Conservation (phyloP, 1,140 invertebrate species). For the Drosophila equinoxialis region DNA sequence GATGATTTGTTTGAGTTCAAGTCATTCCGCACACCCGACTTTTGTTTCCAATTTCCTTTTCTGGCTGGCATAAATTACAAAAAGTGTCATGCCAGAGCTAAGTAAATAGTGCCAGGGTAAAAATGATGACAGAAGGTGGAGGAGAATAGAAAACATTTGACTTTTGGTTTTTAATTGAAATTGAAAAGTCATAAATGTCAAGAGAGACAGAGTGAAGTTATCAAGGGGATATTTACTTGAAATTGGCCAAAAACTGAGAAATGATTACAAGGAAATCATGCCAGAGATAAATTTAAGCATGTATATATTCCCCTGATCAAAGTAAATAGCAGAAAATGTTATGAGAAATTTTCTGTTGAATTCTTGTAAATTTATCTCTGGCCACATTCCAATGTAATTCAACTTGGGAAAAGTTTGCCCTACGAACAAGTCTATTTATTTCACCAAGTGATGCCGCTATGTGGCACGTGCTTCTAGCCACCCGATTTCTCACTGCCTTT, state of each 20-base stretch:
- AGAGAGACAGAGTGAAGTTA: background rate
- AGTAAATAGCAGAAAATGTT: background rate
- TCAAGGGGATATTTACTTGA: background rate
- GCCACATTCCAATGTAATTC: slow-evolving; percentile 9
- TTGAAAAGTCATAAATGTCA: slow-evolving; percentile 36
- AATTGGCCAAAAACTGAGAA: background rate
- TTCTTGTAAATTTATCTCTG: slow-evolving; percentile 13
- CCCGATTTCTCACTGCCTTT: background rate
- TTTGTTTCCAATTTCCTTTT: slow-evolving; percentile 29
- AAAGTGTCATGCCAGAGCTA: background rate
- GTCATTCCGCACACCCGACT: slow-evolving; percentile 24
- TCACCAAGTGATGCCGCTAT: slow-evolving; percentile 4
- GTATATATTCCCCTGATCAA: background rate
- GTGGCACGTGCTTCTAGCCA: slow-evolving; percentile 2
- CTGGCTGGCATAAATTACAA: slow-evolving; percentile 1
- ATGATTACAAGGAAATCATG: background rate
- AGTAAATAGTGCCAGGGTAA: background rate
- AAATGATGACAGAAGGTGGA: background rate
- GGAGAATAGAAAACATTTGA: slow-evolving; percentile 7
- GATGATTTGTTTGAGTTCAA: slow-evolving; percentile 57
- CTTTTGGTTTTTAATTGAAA: slow-evolving; percentile 56
- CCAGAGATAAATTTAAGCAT: background rate
- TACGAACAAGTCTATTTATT: slow-evolving; percentile 12
- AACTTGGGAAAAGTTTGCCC: slow-evolving; percentile 4
- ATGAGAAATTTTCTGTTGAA: slow-evolving; percentile 10